Conservation (phyloP, 2,113 vertebrate species). For the Cisticola juncidis region DNA sequence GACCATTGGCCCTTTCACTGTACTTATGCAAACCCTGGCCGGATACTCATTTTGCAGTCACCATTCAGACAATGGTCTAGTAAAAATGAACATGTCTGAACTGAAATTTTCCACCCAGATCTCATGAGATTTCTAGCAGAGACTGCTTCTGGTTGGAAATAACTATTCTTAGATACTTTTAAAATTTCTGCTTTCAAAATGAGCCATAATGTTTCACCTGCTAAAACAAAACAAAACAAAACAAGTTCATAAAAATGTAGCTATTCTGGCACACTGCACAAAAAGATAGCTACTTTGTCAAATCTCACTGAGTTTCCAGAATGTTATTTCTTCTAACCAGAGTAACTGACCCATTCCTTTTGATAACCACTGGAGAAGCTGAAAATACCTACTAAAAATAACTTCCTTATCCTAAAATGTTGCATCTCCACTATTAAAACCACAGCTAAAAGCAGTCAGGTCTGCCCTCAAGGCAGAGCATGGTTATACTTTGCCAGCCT, state of each 20-base stretch:
- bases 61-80: not conserved
- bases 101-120: conserved; percentile 32
- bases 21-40: not conserved
- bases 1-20: not conserved
- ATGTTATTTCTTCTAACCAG: not conserved
- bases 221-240: not conserved
- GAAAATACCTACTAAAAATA: not conserved
- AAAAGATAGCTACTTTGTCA: not conserved
- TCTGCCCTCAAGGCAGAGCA: not conserved
- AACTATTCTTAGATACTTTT: conserved; percentile 37
- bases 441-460: not conserved
- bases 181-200: conserved; percentile 47
- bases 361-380: not conserved
- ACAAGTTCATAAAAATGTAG: not conserved
- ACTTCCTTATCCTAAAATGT: not conserved
- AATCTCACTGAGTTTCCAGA: not conserved
- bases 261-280: not conserved
- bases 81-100: not conserved
- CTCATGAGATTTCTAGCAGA: conserved; percentile 21
- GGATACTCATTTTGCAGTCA: not conserved
- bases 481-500: not conserved
- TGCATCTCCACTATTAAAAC: not conserved
- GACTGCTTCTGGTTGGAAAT: conserved; percentile 24
- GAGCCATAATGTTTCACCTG: not conserved
- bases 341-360: not conserved